Conservation (phyloP, 2,797 vertebrate genomes). For the Tinamus major region DNA sequence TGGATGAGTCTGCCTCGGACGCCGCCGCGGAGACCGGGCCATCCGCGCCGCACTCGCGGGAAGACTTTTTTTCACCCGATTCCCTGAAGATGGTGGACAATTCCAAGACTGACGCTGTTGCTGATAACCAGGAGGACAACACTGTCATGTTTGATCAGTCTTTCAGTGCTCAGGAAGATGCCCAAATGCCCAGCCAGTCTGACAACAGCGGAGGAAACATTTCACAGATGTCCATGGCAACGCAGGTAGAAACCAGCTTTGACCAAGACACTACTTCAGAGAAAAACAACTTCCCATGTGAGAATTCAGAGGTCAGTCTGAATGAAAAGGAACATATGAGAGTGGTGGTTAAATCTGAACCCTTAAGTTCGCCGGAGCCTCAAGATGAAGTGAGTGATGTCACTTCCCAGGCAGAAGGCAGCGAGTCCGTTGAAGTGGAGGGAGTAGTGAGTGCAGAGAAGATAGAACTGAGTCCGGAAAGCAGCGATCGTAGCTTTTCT, state of each 20-base stretch:
- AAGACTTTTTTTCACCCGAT: slow-evolving; percentile 90
- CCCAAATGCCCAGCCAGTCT: slow-evolving; percentile 95
- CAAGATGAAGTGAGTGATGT: slow-evolving; percentile 93
- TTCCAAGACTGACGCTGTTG: slow-evolving; percentile 68
- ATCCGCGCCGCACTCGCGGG: slow-evolving; percentile 76
- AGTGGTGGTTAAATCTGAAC: slow-evolving; percentile 94
- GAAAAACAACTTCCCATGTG: slow-evolving; percentile 79
- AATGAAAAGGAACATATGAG: slow-evolving; percentile 86
- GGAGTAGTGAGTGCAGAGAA: slow-evolving; percentile 87
- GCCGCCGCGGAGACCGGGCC: slow-evolving; percentile 77
- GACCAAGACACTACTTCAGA: slow-evolving; percentile 76
- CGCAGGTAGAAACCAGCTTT: slow-evolving; percentile 79
- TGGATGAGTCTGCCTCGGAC: slow-evolving; percentile 80
- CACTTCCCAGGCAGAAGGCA: slow-evolving; percentile 92
- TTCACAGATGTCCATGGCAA: slow-evolving; percentile 80
- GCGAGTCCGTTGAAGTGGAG: slow-evolving; percentile 89
- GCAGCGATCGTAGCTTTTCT: slow-evolving; percentile 94
- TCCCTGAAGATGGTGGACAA: slow-evolving; percentile 87
- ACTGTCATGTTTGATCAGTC: slow-evolving; percentile 79
- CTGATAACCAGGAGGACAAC: slow-evolving; percentile 79
- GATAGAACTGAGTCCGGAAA: slow-evolving; percentile 94
- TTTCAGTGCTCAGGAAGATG: slow-evolving; percentile 88
- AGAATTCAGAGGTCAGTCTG: slow-evolving; percentile 78
- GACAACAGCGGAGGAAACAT: slow-evolving; percentile 86
- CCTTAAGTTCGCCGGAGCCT: slow-evolving; percentile 92